These are phyloP conservation scores for Myotis daubentonii DNA, from an alignment of 2,797 vertebrate species.

Conservation along the genomic window DNA sequence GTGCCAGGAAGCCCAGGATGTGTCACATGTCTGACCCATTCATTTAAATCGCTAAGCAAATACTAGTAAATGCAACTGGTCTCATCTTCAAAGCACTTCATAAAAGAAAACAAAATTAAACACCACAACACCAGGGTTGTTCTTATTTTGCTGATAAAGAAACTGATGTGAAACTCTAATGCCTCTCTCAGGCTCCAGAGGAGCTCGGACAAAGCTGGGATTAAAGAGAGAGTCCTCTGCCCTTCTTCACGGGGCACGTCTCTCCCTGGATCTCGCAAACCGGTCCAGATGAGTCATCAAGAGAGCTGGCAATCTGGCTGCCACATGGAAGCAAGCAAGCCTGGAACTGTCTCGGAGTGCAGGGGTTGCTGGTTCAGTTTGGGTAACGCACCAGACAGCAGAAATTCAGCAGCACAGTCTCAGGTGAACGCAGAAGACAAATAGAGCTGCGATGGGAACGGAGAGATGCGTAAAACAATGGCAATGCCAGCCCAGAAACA, in stretches of 20 bases:
- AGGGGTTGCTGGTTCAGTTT: not conserved
- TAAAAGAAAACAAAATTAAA: constrained; percentile 65
- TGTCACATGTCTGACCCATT: constrained; percentile 44
- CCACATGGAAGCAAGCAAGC: constrained; percentile 14
- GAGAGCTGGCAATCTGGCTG: constrained; percentile 26
- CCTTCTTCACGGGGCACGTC: not conserved
- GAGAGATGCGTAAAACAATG: not conserved
- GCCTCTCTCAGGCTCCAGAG: not conserved
- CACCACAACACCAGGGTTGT: constrained; percentile 30
- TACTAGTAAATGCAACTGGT: constrained; percentile 1
- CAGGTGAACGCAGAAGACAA: constrained; percentile 6
- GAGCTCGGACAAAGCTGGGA: constrained; percentile 25
- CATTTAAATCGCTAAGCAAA: constrained; percentile 58
- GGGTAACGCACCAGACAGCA: not conserved
- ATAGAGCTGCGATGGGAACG: not conserved
- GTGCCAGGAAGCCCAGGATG: not conserved
- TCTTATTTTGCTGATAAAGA: constrained; percentile 57
- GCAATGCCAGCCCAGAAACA: constrained; percentile 8
- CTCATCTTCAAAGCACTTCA: constrained; percentile 64
- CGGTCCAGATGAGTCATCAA: constrained; percentile 54
- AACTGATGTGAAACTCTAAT: constrained; percentile 50
- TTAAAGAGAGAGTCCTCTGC: constrained; percentile 9
- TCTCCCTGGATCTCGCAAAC: not conserved
- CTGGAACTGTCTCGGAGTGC: not conserved
- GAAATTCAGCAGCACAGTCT: not conserved